Conservation (phyloP, 2,113 vertebrate genomes). For the Martes martes region DNA sequence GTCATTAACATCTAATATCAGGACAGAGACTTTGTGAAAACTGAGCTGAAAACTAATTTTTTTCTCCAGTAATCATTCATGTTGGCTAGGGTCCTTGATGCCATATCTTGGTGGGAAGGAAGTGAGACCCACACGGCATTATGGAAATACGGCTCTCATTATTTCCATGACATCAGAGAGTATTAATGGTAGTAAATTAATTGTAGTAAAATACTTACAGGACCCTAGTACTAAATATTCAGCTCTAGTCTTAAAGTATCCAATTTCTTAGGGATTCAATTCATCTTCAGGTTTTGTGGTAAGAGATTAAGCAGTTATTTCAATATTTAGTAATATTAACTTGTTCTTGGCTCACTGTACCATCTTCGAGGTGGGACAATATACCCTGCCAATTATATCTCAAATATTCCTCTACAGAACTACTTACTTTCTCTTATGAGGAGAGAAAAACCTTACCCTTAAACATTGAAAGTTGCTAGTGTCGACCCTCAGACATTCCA, state of each 20-base stretch:
- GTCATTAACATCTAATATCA: constrained; percentile 39
- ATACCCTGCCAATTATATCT: constrained; percentile 37
- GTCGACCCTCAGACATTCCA: not conserved
- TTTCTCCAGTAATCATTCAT: constrained; percentile 58
- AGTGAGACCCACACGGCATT: not conserved
- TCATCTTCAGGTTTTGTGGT: constrained; percentile 69
- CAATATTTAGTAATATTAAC: constrained; percentile 68
- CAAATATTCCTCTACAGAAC: constrained; percentile 24
- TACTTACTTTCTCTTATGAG: not conserved
- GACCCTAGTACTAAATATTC: not conserved
- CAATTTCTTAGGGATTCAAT: constrained; percentile 63
- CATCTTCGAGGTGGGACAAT: constrained; percentile 64
- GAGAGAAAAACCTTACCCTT: constrained; percentile 1
- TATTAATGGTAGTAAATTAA: constrained; percentile 53
- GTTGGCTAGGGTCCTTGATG: constrained; percentile 48
- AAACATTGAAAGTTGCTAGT: constrained; percentile 12
- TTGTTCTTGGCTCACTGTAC: constrained; percentile 58
- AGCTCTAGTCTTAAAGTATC: constrained; percentile 7
- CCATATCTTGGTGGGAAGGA: constrained; percentile 50
- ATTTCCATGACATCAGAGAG: constrained; percentile 41
- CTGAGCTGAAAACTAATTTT: constrained; percentile 55
- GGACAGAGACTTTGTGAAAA: constrained; percentile 62
- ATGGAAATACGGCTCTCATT: constrained; percentile 21
- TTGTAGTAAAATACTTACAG: constrained; percentile 41
- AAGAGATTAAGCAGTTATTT: constrained; percentile 70